Conservation (phyloP, 2,797 vertebrate genomes). For the Cichlasoma orientale region DNA sequence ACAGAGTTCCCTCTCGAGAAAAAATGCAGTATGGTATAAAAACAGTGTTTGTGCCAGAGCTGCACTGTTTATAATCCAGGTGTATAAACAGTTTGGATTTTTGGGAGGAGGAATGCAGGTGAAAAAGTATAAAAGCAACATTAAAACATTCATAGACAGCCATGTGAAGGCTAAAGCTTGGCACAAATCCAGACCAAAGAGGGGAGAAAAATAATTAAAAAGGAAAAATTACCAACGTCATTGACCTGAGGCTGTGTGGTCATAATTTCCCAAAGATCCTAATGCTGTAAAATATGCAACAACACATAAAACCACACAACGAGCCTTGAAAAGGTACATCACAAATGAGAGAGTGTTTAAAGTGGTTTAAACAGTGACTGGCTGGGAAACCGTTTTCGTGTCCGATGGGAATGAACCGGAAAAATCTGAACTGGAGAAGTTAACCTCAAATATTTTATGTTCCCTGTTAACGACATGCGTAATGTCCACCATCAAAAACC, state of each 20-base stretch:
- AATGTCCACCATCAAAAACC: not conserved
- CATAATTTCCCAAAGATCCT: conserved; percentile 97
- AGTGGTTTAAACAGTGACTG: conserved; percentile 26
- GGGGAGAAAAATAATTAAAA: conserved; percentile 90
- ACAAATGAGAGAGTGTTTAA: conserved; percentile 76
- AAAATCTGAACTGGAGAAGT: too few relatives aligned
- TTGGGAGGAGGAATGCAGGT: conserved; percentile 46
- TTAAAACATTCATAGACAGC: conserved; percentile 59
- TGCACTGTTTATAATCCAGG: conserved; percentile 63
- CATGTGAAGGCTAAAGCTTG: conserved; percentile 59
- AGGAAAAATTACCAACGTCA: conserved; percentile 96
- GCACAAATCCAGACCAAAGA: conserved; percentile 84
- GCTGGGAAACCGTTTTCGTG: not conserved
- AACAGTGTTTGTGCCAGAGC: conserved; percentile 26
- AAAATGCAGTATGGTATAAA: conserved; percentile 50
- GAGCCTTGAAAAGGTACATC: conserved; percentile 86
- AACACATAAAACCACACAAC: conserved; percentile 93
- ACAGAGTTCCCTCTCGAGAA: conserved; percentile 17
- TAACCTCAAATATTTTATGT: not conserved
- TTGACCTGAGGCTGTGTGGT: conserved; percentile 94
- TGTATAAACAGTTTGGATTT: conserved; percentile 58
- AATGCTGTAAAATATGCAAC: conserved; percentile 98
- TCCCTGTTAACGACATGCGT: not conserved
- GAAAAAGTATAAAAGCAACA: conserved; percentile 47
- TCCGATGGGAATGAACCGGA: not conserved